These are phyloP conservation scores for Hippocampus barbouri DNA, from an alignment of 2,113 vertebrate genomes.

Conservation along the genomic window DNA sequence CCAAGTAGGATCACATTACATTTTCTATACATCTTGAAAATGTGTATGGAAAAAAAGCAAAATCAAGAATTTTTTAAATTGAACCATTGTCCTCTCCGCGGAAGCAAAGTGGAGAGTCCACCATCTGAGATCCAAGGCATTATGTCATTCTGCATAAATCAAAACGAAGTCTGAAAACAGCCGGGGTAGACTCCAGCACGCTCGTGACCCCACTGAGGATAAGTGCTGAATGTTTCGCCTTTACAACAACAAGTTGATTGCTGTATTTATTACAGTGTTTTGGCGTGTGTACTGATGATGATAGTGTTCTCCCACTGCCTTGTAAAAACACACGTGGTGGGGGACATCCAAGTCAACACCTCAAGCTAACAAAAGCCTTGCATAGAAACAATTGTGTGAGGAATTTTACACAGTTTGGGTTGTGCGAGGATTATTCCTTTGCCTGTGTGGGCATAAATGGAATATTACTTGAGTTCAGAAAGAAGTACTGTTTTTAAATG, in stretches of 20 bases:
- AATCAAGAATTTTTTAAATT: too few relatives aligned
- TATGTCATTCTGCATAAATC: background rate
- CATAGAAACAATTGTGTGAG: background rate
- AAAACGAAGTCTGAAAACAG: background rate
- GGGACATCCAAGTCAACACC: background rate
- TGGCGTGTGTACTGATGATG: background rate
- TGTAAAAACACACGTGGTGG: background rate
- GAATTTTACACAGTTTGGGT: background rate
- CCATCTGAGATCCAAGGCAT: background rate
- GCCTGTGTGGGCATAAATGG: background rate
- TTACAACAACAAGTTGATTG: too few relatives aligned
- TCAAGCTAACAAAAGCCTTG: background rate
- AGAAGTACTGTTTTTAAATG: background rate
- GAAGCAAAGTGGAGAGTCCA: too few relatives aligned
- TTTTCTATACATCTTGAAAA: too few relatives aligned
- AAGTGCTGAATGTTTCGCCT: too few relatives aligned
- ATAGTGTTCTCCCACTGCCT: slow-evolving; percentile 9
- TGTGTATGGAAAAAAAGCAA: too few relatives aligned
- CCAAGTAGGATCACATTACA: too few relatives aligned
- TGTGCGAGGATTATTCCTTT: background rate
- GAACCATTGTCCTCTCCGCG: too few relatives aligned
- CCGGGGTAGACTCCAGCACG: too few relatives aligned
- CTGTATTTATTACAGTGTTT: too few relatives aligned
- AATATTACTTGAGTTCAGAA: background rate
- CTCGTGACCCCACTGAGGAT: too few relatives aligned